phyloP scores from a whole-genome alignment of 2,888 invertebrate species.

The Chymomyza caudatula region DNA sequence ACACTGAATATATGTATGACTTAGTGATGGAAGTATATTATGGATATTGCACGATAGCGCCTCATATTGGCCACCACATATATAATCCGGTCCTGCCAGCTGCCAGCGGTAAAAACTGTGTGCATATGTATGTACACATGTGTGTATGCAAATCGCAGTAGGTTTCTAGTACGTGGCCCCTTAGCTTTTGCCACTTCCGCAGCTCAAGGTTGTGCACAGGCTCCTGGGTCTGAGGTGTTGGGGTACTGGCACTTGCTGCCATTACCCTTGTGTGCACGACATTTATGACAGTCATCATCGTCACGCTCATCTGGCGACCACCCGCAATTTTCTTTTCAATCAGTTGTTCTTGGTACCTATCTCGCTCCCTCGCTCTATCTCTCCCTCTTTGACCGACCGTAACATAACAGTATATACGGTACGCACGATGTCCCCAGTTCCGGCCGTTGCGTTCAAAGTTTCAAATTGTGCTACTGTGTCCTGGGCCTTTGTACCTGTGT shows the following conservation, averaged over 20 bases:
- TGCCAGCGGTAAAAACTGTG: neutral
- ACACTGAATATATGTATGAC: too few relatives aligned
- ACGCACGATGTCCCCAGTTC: neutral
- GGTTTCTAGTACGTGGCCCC: constrained; percentile 18
- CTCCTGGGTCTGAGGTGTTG: constrained; percentile 38
- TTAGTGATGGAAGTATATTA: too few relatives aligned
- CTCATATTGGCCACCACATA: too few relatives aligned
- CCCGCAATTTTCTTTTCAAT: constrained; percentile 63
- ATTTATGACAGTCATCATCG: constrained; percentile 58
- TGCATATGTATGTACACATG: neutral
- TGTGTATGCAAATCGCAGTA: constrained; percentile 51
- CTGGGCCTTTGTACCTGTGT: neutral
- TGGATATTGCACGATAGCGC: too few relatives aligned
- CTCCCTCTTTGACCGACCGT: too few relatives aligned
- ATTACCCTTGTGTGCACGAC: constrained; percentile 51
- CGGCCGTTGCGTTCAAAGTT: constrained; percentile 23
- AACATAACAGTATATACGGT: too few relatives aligned
- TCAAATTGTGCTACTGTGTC: constrained; percentile 49
- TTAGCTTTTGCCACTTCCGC: constrained; percentile 59
- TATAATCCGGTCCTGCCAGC: too few relatives aligned
- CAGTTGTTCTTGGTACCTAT: constrained; percentile 39
- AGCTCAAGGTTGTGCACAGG: constrained; percentile 40
- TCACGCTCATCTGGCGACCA: constrained; percentile 12
- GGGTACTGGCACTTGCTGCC: constrained; percentile 60
- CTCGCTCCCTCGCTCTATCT: constrained; percentile 24